A percentile compares a stretch with the other conserved stretches of the same genome.
Conservation (phyloP, 2,888 invertebrate genomes). For the Leucoma salicis region DNA sequence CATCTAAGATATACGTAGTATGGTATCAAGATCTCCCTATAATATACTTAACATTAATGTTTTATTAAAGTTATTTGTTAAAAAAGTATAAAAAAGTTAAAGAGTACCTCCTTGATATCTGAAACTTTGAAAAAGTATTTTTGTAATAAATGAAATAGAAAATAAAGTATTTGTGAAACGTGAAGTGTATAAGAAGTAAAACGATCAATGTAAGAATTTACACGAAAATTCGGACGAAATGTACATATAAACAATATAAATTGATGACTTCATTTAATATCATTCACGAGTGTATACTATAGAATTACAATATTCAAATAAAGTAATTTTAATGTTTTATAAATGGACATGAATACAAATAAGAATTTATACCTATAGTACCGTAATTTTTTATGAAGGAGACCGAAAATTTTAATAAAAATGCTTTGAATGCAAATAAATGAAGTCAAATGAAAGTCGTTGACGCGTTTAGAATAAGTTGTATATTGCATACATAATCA, state of each 20-base stretch:
- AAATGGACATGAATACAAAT: not conserved
- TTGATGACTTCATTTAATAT: constrained; percentile 57
- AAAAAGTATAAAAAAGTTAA: constrained; percentile 48
- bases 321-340: not conserved
- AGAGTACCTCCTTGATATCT: constrained; percentile 69
- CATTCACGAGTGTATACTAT: not conserved
- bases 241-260: constrained; percentile 49
- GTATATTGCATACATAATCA: constrained; percentile 8
- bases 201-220: constrained; percentile 44
- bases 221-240: constrained; percentile 48
- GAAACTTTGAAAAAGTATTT: constrained; percentile 69
- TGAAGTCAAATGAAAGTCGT: constrained; percentile 39
- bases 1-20: constrained; percentile 32
- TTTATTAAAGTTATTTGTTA: constrained; percentile 76
- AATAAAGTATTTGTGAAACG: constrained; percentile 34
- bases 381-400: too few relatives aligned
- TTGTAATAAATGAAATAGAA: constrained; percentile 35
- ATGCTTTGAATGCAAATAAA: constrained; percentile 29
- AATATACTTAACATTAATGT: constrained; percentile 51
- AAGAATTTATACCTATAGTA: not conserved
- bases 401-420: not conserved
- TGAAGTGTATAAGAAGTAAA: constrained; percentile 37
- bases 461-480: constrained; percentile 18
- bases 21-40: constrained; percentile 62
- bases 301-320: not conserved